Base-by-base conservation (phyloP, 2,113 vertebrate species). In the Gasterosteus nipponicus region DNA sequence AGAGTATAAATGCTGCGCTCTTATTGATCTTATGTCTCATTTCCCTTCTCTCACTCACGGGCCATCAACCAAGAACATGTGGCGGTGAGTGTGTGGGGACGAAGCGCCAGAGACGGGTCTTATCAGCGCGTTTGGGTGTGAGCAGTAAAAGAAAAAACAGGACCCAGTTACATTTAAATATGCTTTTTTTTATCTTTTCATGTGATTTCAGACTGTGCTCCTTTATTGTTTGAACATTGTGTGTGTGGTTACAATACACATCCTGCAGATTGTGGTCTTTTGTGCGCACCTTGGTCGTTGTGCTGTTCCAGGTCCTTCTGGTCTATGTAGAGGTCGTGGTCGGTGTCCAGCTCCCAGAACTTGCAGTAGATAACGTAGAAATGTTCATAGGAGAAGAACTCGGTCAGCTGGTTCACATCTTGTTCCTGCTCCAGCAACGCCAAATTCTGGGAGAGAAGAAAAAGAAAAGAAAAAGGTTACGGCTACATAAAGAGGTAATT, bases 291-390 rank as follows among this genome's bases (percentile, higher is more conserved):
- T 86, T 98, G 96, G 89, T 99, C 97, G 1, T 93, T 95, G 89
- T 99, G 97, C 22, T 95, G 95, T 4, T 94, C 94, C 90, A 99
- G 91, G 92, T 99, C 98, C 76, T 92, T 95, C 78, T 94, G 92
- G 89, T 97, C 95, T 19, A 99, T 96, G 88, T 95, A 96, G 59
- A 98, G 96, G 93, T 99, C 97, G 1, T 98, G 97, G 93, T 99
- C 97, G 0, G 95, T 94, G 90, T 99, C 98, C 78, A 99, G 93
- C 94, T 99, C 98, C 97, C 97, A 99, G 91, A 99, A 99, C 90
- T 98, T 99, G 91, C 97, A 98, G 90, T 98, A 99, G 86, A 99
- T 98, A 49, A 99, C 97, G 12, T 99, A 99, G 89, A 99, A 99
- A 79, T 99, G 97, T 87, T 98, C 97, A 7, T 99, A 99, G 61